Base-by-base conservation (phyloP, 2,888 invertebrate species). In the Alsophila aescularia region DNA sequence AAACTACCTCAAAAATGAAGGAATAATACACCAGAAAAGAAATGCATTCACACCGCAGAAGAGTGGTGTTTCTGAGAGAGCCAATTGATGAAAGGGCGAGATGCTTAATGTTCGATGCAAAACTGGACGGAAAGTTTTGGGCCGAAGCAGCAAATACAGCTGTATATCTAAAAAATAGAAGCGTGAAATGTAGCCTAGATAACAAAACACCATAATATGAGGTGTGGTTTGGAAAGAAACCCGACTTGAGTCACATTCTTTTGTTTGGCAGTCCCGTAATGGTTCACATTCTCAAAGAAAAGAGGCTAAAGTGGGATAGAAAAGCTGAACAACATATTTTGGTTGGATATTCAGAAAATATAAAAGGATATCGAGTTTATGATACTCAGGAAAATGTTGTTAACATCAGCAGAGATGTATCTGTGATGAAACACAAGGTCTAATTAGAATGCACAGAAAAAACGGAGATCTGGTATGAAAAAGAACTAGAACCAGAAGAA, bases 331-430 rank as follows among this genome's bases (percentile, higher is more conserved):
- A 62, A 43, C 18, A 42, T 29, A 37, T 40, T n/a, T 49, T 68
- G n/a, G 61, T 69, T 42, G 69, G 67, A 0, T 71, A 60, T 44
- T 31, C 67, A 2, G 67, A 70, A 0, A 58, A 66, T 58, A 27
- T 54, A 0, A 72, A 72, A 32, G 70, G 71, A 0, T 70, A 69
- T 37, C 14, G 69, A 0, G 8, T 72, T 1, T 70, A 64, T 47
- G 37, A 71, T 41, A 62, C 62, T n/a, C 31, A n/a, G 0, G 10
- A 42, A 0, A 48, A 39, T 0, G 5, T 3, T 5, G 12, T 53
- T 0, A 39, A 32, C 4, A 34, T 18, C 5, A 48, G 39, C 2
- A 9, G 53, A 34, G 54, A 54, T 39, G 29, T 54, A n/a, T n/a
- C n/a, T n/a, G n/a, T n/a, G n/a, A n/a, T n/a, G n/a, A n/a, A n/a